Evolutionary conservation across 2,888 invertebrate species (phyloP), one percentile per base, ranked within the genome.

Genomic region (Chymomyza procnemis): DNA sequence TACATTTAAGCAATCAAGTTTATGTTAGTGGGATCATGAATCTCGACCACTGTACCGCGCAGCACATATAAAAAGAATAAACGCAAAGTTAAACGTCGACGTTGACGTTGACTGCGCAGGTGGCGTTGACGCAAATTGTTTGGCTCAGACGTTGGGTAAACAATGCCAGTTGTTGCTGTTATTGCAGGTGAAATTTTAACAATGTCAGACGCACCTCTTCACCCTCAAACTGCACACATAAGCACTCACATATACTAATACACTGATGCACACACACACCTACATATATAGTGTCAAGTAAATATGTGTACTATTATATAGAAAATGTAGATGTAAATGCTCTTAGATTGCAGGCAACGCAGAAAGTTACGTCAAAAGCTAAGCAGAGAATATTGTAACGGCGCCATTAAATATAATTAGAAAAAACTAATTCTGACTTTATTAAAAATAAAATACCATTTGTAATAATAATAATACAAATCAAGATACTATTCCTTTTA

Each of bases 121-220:
- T 86, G 87, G 69, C 72, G 57, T 69, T 78, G 85, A 82, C 81
- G 85, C 87, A 75, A 86, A 84, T 80, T 80, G 81, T 84, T 86
- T 80, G 87, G 85, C 81, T 80, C 78, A 78, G 74, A 71, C 64
- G 69, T 59, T 79, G 66, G 72, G 81, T 84, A 86, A 86, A 84
- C 81, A 82, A 86, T 71, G 72, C 71, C 70, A 61, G 66, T 76
- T 69, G 71, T 74, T 74, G 63, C 75, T 74, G 78, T 71, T 64
- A 75, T 41, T 74, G 62, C 59, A 47, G 16, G 59, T 18, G n/a
- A 16, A 41, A 30, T 41, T n/a, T 8, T 9, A 12, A 26, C 19
- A 34, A 18, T 47, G 8, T 12, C 5, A 54, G 56, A 16, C 52
- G 16, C 18, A 26, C 26, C 8, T 26, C 26, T 26, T 26, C 26